Conservation (phyloP, 2,113 vertebrate species). For the Cryptomyrus ogoouensis region DNA sequence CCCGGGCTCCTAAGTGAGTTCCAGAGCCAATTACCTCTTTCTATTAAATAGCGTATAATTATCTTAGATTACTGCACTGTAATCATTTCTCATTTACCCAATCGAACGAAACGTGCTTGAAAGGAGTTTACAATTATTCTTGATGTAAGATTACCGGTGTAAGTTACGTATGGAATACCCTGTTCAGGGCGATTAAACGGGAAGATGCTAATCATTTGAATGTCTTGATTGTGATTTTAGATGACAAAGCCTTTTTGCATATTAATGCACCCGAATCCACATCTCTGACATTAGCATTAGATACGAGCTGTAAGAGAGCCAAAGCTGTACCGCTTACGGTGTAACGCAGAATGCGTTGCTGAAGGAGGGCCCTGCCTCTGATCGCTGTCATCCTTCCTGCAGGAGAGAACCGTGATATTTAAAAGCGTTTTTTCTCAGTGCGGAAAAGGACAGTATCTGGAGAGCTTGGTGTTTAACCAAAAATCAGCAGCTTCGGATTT, state of each 20-base stretch:
- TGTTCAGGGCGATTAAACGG: neutral
- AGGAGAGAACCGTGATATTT: neutral
- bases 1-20: neutral
- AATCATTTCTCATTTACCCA: neutral
- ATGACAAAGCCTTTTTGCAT: neutral
- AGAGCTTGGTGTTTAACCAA: neutral
- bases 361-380: neutral
- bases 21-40: neutral
- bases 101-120: neutral
- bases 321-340: neutral
- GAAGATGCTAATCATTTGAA: neutral
- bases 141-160: neutral
- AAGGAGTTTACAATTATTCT: neutral
- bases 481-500: neutral
- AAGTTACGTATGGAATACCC: neutral
- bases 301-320: neutral
- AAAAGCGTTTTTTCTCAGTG: neutral
- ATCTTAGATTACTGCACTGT: neutral
- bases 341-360: neutral
- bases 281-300: neutral
- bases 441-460: neutral
- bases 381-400: neutral
- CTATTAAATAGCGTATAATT: neutral
- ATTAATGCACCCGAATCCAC: neutral
- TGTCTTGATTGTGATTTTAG: neutral